Evolutionary conservation across 2,113 vertebrate species (phyloP).

Genomic region (Lagopus muta): DNA sequence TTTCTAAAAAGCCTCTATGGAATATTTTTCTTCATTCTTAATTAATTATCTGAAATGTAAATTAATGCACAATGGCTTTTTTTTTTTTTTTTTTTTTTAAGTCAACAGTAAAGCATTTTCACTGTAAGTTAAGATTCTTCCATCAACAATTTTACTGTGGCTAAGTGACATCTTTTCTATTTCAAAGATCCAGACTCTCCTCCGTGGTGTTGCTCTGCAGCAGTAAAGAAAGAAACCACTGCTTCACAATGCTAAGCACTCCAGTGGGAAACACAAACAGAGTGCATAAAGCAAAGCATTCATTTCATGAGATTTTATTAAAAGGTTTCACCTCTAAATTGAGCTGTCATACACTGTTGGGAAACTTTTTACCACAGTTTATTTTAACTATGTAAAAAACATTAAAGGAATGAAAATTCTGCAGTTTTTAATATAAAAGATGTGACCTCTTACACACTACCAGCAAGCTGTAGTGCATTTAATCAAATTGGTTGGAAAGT

Average conservation of each 20-base stretch:
- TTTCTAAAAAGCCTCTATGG: conserved; percentile 69
- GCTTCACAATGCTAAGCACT: conserved; percentile 76
- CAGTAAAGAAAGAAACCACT: conserved; percentile 69
- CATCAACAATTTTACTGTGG: conserved; percentile 62
- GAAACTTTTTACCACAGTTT: conserved; percentile 81
- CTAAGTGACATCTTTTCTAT: conserved; percentile 65
- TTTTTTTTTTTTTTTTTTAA: conserved; percentile 35
- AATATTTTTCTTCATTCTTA: conserved; percentile 78
- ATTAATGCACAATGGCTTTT: conserved; percentile 73
- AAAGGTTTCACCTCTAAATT: conserved; percentile 86
- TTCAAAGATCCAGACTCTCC: conserved; percentile 60
- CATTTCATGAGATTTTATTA: conserved; percentile 83
- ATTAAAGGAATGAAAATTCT: conserved; percentile 79
- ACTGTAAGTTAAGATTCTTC: conserved; percentile 71
- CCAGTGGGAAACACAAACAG: conserved; percentile 81
- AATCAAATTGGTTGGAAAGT: conserved; percentile 79
- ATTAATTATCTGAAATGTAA: conserved; percentile 81
- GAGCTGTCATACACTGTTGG: conserved; percentile 79
- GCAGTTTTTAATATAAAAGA: conserved; percentile 68
- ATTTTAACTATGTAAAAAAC: conserved; percentile 80
- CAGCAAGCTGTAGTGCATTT: conserved; percentile 74
- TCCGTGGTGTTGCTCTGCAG: conserved; percentile 60
- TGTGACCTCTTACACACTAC: conserved; percentile 69
- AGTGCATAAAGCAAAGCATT: conserved; percentile 81
- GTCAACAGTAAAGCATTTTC: conserved; percentile 70